Evolutionary conservation across 2,113 vertebrate species (phyloP).

Genomic region (Nesoenas mayeri): DNA sequence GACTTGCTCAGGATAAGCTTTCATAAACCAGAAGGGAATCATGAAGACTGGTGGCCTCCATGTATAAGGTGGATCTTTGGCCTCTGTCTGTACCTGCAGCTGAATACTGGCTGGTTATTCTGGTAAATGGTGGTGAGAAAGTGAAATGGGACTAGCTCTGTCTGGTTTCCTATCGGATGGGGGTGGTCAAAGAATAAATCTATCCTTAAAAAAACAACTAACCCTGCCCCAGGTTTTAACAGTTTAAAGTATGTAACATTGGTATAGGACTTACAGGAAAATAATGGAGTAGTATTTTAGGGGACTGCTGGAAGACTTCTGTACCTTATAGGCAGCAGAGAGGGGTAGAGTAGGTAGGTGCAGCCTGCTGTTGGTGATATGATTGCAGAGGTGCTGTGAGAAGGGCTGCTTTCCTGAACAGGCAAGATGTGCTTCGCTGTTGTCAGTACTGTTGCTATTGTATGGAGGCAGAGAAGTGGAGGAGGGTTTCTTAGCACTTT

Average conservation of each 20-base stretch:
- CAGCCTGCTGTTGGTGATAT: rapidly evolving
- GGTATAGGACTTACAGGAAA: neutral
- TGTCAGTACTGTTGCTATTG: neutral
- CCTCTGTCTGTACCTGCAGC: neutral
- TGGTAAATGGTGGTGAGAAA: neutral
- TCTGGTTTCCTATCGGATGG: neutral
- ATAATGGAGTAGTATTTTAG: neutral
- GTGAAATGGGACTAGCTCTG: neutral
- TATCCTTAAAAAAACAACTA: neutral
- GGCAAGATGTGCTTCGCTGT: neutral
- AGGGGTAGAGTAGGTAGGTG: neutral
- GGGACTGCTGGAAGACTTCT: neutral
- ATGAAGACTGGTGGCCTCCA: neutral
- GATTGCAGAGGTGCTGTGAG: neutral
- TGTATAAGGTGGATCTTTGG: neutral
- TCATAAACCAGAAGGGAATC: neutral
- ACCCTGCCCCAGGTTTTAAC: neutral
- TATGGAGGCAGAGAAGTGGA: neutral
- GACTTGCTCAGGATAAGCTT: neutral
- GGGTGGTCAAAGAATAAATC: neutral
- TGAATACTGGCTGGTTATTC: neutral
- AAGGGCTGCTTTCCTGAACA: neutral
- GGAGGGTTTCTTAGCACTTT: neutral
- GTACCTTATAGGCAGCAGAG: neutral
- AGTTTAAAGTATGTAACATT: neutral